These are phyloP conservation scores for Lacerta bilineata DNA, from an alignment of 2,797 vertebrate species.

Conservation along the genomic window DNA sequence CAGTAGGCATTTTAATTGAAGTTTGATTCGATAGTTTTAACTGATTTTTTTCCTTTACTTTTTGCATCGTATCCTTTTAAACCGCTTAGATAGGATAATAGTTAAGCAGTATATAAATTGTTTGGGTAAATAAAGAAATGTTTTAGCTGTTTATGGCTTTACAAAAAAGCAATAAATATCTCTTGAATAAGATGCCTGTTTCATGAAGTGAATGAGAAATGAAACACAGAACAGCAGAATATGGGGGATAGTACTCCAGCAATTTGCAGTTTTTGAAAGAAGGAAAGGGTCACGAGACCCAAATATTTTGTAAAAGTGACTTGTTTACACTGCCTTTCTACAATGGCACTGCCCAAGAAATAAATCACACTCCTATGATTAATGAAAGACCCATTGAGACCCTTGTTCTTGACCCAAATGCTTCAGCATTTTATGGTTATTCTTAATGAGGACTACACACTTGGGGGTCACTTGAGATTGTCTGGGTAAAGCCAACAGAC, in stretches of 20 bases:
- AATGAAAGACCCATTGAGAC: neutral
- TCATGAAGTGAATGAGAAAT: neutral
- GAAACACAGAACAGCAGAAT: neutral
- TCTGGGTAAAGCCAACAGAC: neutral
- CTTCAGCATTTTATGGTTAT: conserved; percentile 1
- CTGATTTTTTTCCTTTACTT: too few species aligned
- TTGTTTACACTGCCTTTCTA: neutral
- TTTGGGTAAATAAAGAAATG: too few species aligned
- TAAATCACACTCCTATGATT: neutral
- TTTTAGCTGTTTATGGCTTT: neutral
- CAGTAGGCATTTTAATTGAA: too few species aligned
- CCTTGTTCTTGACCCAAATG: neutral
- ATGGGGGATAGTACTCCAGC: neutral
- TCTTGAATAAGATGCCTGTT: neutral
- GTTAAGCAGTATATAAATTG: too few species aligned
- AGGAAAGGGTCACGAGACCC: neutral
- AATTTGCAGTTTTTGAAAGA: neutral
- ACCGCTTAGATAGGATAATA: too few species aligned
- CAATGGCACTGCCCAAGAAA: neutral
- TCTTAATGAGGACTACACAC: neutral
- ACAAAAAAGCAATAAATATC: neutral
- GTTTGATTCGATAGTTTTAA: too few species aligned
- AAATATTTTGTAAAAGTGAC: neutral
- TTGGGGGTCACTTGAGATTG: neutral
- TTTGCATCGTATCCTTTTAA: too few species aligned